Evolutionary conservation across 2,888 invertebrate species (phyloP), one percentile per base, ranked within the genome.

Genomic region (Sesamia inferens): DNA sequence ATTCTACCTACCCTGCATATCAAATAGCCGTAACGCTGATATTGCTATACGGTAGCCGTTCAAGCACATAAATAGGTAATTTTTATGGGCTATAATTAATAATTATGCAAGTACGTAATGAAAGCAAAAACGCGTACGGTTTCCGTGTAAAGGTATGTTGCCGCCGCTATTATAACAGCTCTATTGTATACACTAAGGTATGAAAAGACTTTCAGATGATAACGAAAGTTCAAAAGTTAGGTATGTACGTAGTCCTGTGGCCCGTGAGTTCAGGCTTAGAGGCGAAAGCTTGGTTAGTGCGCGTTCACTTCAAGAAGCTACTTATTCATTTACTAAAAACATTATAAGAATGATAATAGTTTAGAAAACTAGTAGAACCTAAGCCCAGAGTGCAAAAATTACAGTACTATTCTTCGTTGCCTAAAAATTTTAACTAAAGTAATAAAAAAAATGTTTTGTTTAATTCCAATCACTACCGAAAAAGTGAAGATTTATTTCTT

Each of bases 1-100:
- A 66, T 63, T 64, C 65, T 71, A 55, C 67, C 58, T 58, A 71
- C 63, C 42, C 47, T 59, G 74, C 69, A 73, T 74, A 78, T 58
- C 78, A 73, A 77, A 79, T 79, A 68, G 66, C 68, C 77, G 70
- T 79, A 51, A 79, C 75, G 64, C 63, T 66, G 73, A 66, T 79
- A 66, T 67, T 76, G 66, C 71, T 69, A 76, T 71, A 71, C 68
- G 64, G 69, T 19, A 90, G 82, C 86, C 82, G 83, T 86, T 89
- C 86, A 85, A 84, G 84, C 89, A 79, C 87, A 84, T 85, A 87
- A 84, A 85, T 79, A 86, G 72, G 66, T 81, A 83, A 85, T 85
- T 85, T 88, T 86, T 88, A 90, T 87, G 87, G 83, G 78, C 83
- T 80, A 87, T 87, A 88, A 88, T 88, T 88, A 82, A 84, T 86